phyloP scores from a whole-genome alignment of 2,113 vertebrate genomes.

The Oceanodroma tethys region DNA sequence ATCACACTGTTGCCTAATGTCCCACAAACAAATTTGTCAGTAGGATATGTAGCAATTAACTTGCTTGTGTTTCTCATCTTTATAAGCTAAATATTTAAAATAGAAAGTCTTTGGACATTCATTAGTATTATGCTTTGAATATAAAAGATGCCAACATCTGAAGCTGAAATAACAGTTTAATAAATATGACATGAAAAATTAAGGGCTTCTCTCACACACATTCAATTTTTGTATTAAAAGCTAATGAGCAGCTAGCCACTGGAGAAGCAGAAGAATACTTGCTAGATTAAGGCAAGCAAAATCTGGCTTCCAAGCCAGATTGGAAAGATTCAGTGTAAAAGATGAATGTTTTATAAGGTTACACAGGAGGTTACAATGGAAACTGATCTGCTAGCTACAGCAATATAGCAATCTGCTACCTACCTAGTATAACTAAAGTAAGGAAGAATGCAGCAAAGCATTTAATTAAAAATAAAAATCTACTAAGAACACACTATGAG shows the following conservation, averaged over 20 bases:
- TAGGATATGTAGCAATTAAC: neutral
- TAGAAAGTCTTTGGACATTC: neutral
- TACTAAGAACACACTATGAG: neutral
- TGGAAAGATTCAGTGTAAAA: conserved; percentile 14
- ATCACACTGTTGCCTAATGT: neutral
- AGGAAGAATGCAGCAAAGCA: neutral
- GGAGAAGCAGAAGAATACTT: neutral
- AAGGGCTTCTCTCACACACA: neutral
- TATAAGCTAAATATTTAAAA: neutral
- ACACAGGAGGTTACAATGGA: neutral
- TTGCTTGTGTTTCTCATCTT: neutral
- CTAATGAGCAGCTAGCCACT: neutral
- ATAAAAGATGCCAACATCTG: neutral
- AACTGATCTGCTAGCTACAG: neutral
- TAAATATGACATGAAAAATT: neutral
- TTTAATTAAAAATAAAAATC: neutral
- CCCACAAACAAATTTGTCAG: neutral
- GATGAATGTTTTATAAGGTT: neutral
- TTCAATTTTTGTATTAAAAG: neutral
- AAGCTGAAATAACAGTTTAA: neutral
- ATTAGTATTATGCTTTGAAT: neutral
- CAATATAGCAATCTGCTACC: neutral
- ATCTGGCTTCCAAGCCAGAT: neutral
- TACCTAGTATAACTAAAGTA: neutral
- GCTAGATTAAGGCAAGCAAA: neutral